These are phyloP conservation scores for Saccopteryx leptura DNA, from an alignment of 2,113 vertebrate species.

Conservation along the genomic window DNA sequence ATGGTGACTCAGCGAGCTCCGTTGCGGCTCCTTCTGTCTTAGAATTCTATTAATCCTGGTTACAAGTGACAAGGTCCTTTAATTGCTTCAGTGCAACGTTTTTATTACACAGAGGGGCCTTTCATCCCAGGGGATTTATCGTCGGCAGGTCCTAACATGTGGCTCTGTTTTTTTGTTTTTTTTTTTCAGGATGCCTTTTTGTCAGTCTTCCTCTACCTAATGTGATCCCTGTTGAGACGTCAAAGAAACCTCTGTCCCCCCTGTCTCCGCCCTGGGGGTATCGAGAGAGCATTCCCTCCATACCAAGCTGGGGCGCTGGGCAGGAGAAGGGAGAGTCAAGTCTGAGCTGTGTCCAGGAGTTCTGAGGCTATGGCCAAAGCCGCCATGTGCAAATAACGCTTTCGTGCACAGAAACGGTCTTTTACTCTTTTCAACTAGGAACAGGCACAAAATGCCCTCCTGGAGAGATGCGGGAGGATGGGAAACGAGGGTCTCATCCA, in stretches of 20 bases:
- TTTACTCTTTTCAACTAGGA: background rate
- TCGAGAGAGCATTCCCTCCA: no score
- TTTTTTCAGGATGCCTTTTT: conserved; percentile 56
- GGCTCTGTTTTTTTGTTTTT: background rate
- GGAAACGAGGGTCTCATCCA: background rate
- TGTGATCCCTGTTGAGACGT: background rate
- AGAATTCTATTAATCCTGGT: conserved; percentile 66
- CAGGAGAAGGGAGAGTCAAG: background rate
- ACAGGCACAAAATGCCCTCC: background rate
- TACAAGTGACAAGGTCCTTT: conserved; percentile 71
- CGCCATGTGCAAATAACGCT: background rate
- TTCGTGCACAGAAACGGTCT: background rate
- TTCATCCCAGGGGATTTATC: conserved; percentile 42
- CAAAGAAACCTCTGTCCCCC: background rate
- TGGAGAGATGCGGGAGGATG: background rate
- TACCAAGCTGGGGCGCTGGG: background rate
- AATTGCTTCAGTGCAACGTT: conserved; percentile 59
- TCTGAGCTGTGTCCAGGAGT: rapidly evolving
- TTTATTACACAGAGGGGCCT: conserved; percentile 18
- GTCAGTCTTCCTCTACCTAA: background rate
- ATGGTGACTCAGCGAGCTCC: conserved; percentile 53
- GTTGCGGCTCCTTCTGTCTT: background rate
- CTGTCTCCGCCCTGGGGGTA: rapidly evolving
- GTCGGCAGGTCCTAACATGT: conserved; percentile 9
- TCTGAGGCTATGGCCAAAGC: background rate